These are phyloP conservation scores for Bucco capensis DNA, from an alignment of 2,113 vertebrate genomes.

Conservation along the genomic window DNA sequence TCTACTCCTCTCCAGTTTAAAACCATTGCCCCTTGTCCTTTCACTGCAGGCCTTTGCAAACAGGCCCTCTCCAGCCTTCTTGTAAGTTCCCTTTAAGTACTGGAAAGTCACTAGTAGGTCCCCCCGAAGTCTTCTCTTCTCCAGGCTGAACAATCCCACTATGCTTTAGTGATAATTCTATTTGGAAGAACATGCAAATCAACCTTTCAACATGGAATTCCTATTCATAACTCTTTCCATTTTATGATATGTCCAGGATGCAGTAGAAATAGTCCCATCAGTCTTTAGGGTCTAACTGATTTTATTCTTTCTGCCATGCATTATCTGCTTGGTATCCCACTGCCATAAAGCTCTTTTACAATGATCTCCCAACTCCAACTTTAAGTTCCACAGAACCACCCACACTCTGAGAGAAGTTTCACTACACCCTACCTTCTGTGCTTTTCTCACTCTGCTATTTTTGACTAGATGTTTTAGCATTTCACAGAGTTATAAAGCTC, in stretches of 20 bases:
- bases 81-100: no score
- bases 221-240: background rate
- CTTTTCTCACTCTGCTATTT: conserved; percentile 5
- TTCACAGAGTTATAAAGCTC: background rate
- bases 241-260: background rate
- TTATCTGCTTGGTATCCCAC: background rate
- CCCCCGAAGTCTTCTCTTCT: no score
- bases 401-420: background rate
- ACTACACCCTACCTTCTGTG: conserved; percentile 15
- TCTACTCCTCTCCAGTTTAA: no score
- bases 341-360: background rate
- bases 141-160: no score
- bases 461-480: conserved; percentile 2
- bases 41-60: no score
- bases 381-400: conserved; percentile 1
- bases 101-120: no score
- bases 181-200: background rate
- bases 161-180: background rate
- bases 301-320: background rate
- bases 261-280: background rate
- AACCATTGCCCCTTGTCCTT: no score
- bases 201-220: background rate
- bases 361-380: background rate
- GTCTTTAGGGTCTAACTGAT: background rate
- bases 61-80: no score